Percentiles rank a stretch among this genome's conserved stretches.
These are phyloP conservation scores for Xiphophorus maculatus DNA, from an alignment of 2,113 vertebrate genomes.

Conservation along the genomic window DNA sequence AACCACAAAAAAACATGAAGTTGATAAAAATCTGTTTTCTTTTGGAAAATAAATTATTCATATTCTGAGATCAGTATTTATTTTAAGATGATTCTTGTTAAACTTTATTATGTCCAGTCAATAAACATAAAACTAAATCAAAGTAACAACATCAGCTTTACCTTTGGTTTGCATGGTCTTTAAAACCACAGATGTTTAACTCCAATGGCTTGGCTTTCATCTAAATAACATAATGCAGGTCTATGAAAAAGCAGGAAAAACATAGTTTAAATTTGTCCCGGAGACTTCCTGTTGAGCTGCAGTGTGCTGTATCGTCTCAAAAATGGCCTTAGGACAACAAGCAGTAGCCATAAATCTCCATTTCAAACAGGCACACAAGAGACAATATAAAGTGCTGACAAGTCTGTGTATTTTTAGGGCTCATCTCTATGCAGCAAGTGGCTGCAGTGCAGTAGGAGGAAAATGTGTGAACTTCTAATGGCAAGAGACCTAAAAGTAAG, in stretches of 20 bases:
- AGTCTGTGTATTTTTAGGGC: constrained; percentile 65
- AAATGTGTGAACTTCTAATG: constrained; percentile 9
- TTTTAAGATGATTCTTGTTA: neutral
- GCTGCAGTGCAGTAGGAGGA: constrained; percentile 15
- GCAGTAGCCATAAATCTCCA: constrained; percentile 72
- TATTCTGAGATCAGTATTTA: neutral
- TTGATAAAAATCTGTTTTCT: neutral
- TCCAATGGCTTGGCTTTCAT: constrained; percentile 26
- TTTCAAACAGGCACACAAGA: constrained; percentile 68
- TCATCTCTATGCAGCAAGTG: constrained; percentile 55
- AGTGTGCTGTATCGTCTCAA: constrained; percentile 52
- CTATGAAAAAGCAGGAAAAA: constrained; percentile 12
- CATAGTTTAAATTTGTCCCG: constrained; percentile 32
- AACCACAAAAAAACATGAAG: no score
- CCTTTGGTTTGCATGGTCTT: constrained; percentile 25
- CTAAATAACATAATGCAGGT: constrained; percentile 19
- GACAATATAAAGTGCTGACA: constrained; percentile 74
- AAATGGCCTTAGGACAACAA: constrained; percentile 64
- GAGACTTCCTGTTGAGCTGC: constrained; percentile 56
- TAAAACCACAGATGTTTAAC: constrained; percentile 39
- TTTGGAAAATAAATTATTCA: neutral
- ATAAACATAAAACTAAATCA: neutral
- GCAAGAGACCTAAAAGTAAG: constrained; percentile 9
- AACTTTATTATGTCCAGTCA: neutral
- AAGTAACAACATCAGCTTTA: constrained; percentile 26